Evolutionary conservation across 2,113 vertebrate species (phyloP).

Genomic region (Siniperca knerii): DNA sequence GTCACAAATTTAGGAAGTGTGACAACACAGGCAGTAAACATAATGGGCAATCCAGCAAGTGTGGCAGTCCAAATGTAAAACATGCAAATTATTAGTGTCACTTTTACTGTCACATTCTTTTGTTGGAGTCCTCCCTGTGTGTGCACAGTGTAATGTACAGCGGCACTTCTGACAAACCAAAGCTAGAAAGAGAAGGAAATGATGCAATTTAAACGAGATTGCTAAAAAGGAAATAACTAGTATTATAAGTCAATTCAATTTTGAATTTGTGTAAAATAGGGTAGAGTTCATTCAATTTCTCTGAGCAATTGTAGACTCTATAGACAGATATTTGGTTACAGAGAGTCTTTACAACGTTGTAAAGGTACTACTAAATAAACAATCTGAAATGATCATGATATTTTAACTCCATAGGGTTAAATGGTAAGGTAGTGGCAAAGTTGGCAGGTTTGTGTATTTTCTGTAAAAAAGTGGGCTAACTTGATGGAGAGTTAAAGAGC

Average conservation of each 20-base stretch:
- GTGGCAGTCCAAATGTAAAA: constrained; percentile 26
- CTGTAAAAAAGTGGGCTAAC: too few relatives aligned
- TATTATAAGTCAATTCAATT: not conserved
- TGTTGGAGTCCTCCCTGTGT: constrained; percentile 1
- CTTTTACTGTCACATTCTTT: not conserved
- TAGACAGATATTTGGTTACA: not conserved
- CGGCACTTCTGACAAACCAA: not conserved
- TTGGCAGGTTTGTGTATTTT: too few relatives aligned
- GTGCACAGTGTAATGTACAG: not conserved
- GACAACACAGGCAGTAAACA: constrained; percentile 34
- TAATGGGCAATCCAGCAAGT: constrained; percentile 21
- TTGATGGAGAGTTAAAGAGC: too few relatives aligned
- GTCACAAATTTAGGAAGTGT: constrained; percentile 43
- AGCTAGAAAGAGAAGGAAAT: not conserved
- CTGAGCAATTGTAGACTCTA: not conserved
- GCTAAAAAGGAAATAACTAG: not conserved
- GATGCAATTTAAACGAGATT: not conserved
- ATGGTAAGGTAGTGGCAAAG: not conserved
- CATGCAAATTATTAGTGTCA: constrained; percentile 23
- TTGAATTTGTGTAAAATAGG: not conserved
- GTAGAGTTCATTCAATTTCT: not conserved
- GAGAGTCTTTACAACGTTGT: not conserved
- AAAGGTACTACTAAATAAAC: too few relatives aligned
- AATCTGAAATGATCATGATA: not conserved
- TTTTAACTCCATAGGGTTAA: not conserved